These are phyloP conservation scores for Melanotaenia maccullochi DNA, from an alignment of 2,797 vertebrate genomes.

Conservation along the genomic window DNA sequence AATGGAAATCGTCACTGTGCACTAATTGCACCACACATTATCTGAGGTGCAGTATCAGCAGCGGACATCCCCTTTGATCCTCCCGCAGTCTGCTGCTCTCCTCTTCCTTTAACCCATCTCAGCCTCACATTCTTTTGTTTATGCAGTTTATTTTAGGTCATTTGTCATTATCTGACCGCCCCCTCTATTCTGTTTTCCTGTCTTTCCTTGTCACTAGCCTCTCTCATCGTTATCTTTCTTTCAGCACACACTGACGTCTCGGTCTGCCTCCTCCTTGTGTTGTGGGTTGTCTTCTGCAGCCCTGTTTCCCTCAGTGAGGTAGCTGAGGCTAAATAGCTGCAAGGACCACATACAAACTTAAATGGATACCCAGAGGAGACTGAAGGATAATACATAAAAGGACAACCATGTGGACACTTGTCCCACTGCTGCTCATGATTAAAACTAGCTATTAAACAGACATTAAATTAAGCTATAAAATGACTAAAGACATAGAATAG, in stretches of 20 bases:
- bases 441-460: constrained; percentile 14
- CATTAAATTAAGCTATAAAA: constrained; percentile 6
- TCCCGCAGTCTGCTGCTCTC: constrained; percentile 40
- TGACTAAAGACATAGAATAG: background rate
- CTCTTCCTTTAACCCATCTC: constrained; percentile 50
- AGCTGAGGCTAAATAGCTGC: constrained; percentile 28
- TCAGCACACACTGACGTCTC: constrained; percentile 28
- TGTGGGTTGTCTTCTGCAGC: constrained; percentile 19
- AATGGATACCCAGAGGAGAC: constrained; percentile 24
- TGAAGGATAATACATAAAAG: constrained; percentile 22
- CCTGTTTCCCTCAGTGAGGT: constrained; percentile 29
- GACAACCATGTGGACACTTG: constrained; percentile 17
- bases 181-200: constrained; percentile 54
- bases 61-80: constrained; percentile 86
- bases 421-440: constrained; percentile 14
- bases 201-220: constrained; percentile 46
- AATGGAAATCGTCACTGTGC: constrained; percentile 99
- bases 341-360: constrained; percentile 11
- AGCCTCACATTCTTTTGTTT: constrained; percentile 54
- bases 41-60: constrained; percentile 88
- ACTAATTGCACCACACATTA: constrained; percentile 98
- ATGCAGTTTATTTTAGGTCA: constrained; percentile 64
- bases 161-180: constrained; percentile 51
- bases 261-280: constrained; percentile 15
- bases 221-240: constrained; percentile 61